phyloP scores from a whole-genome alignment of 1,140 invertebrate species.

The Leptopilina boulardi region DNA sequence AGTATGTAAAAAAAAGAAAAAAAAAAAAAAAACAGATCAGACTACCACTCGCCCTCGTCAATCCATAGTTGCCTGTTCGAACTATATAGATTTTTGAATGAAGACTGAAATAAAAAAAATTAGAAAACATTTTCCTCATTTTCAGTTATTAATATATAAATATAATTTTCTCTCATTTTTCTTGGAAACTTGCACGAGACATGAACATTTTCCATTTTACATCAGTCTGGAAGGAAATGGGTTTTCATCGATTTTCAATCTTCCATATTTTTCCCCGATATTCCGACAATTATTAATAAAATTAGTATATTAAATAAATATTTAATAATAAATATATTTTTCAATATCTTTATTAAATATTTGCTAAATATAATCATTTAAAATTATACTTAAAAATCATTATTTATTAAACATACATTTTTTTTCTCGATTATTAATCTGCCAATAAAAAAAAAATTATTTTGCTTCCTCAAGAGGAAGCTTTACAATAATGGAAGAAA shows the following conservation, averaged over 20 bases:
- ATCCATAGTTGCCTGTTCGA: conserved; percentile 50
- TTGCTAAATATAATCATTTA: no score
- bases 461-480: no score
- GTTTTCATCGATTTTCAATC: not conserved
- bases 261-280: not conserved
- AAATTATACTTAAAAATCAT: no score
- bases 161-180: not conserved
- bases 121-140: not conserved
- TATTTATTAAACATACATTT: no score
- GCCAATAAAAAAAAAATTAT: no score
- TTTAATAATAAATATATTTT: no score
- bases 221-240: not conserved
- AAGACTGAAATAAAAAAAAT: not conserved
- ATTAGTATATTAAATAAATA: no score
- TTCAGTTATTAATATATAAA: no score
- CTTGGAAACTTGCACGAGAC: conserved; percentile 11
- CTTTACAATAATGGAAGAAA: no score
- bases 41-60: conserved; percentile 33
- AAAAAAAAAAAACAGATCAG: conserved; percentile 43
- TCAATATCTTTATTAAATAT: no score
- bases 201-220: conserved; percentile 12
- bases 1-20: conserved; percentile 70
- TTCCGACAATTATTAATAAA: not conserved
- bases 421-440: no score
- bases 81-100: not conserved